phyloP scores from a whole-genome alignment of 1,140 invertebrate genomes.

The Drosophila rufa region DNA sequence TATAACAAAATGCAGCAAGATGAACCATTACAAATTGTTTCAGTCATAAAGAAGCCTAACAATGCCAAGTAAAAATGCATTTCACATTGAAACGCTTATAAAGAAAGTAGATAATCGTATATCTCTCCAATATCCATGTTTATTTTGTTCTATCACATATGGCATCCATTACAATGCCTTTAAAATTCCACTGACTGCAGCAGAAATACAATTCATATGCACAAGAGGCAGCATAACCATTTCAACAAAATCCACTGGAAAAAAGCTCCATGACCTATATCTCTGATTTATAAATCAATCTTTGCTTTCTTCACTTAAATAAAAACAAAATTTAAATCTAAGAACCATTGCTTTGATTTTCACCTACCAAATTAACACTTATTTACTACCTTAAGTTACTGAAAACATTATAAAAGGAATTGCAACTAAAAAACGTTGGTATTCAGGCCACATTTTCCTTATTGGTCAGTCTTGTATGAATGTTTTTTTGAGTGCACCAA shows the following conservation, averaged over 20 bases:
- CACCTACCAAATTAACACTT: too few relatives aligned
- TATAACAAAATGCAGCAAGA: neutral
- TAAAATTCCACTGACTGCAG: slow-evolving; percentile 14
- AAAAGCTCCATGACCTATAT: too few relatives aligned
- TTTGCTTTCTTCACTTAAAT: too few relatives aligned
- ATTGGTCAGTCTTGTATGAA: too few relatives aligned
- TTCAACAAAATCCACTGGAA: slow-evolving; percentile 2
- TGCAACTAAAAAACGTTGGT: fast-evolving
- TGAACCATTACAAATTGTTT: neutral
- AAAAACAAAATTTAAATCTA: fast-evolving
- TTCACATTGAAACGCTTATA: slow-evolving; percentile 3
- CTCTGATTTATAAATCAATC: neutral
- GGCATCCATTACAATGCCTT: slow-evolving; percentile 35
- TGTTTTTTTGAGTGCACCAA: neutral
- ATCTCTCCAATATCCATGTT: neutral
- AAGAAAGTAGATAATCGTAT: slow-evolving; percentile 4
- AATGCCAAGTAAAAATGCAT: neutral
- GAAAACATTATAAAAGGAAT: too few relatives aligned
- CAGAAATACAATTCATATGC: slow-evolving; percentile 21
- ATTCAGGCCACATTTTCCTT: too few relatives aligned
- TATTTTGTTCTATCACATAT: slow-evolving; percentile 5
- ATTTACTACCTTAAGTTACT: neutral
- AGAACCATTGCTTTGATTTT: neutral
- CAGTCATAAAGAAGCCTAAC: neutral
- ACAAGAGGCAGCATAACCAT: slow-evolving; percentile 7